Evolutionary conservation across 2,797 vertebrate genomes (phyloP), one percentile per base, ranked within the genome.

Genomic region (Lithobates pipiens): DNA sequence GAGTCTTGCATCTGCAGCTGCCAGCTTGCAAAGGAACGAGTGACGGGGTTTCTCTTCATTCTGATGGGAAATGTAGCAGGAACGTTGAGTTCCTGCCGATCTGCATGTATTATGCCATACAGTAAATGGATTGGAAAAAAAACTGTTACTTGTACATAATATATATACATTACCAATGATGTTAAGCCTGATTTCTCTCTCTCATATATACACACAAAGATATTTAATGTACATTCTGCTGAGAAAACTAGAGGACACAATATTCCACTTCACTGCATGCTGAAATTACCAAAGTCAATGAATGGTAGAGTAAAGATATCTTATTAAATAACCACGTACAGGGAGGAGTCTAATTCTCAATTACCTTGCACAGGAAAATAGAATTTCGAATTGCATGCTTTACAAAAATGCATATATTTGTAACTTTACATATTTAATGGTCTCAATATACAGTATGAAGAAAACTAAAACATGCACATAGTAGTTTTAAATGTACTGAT

Each of bases 21-120:
- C 76, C 80, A 85, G 80, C 18, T 70, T 67, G 80, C 89, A 32
- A 81, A 36, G 80, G 81, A 85, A 78, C 77, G 88, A 88, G 89
- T 91, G 57, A 89, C 84, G 86, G 83, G 89, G 90, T 91, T 90
- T 93, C 89, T 92, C 90, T 91, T 90, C 86, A 88, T 83, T 92
- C 89, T 88, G 89, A 90, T 91, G 90, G 91, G 69, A 91, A 91
- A 81, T 36, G 88, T 83, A 87, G 89, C 89, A 91, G 91, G 91
- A 92, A 89, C 84, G 72, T 90, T 92, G 89, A 93, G 92, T 89
- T 92, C 91, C 91, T 90, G 91, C 91, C 91, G 88, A 88, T 92
- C 95, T 93, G 89, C 87, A 88, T 87, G 87, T 86, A 81, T 88
- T 79, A 91, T 91, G 90, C 85, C 89, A 89, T 63, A 90, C 1